Base-by-base conservation (phyloP, 2,113 vertebrate species). In the Semnornis frantzii region DNA sequence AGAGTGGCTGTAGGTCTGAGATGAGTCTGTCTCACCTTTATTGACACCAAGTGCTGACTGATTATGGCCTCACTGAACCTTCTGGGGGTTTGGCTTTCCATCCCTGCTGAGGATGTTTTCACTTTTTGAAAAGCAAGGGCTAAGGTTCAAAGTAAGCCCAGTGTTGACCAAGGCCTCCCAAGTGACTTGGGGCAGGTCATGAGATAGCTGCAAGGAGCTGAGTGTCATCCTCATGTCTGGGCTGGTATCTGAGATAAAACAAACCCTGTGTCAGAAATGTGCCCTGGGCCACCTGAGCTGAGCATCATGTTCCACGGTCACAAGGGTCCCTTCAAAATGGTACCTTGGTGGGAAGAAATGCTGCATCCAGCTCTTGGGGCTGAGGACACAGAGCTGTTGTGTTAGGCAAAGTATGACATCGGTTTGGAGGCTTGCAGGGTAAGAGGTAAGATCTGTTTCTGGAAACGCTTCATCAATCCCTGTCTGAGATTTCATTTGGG, bases 121-220 rank as follows among this genome's bases (percentile, higher is more conserved):
- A 4, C 2, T 33, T 62, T 77, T 72, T 60, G 63, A 25, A 42
- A 50, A 33, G 31, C 9, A 48, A 59, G 23, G 21, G 25, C 15
- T 21, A 3, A 0, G 0, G 55, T 70, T 23, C 2, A 0, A 34
- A 52, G 55, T 7, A 58, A 82, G 19, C 8, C 16, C 0, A 0
- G 25, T 13, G 10, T 21, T 30, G 52, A 44, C 39, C 5, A 0
- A 28, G 54, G 20, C 15, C 66, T n/a, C 39, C 59, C 10, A 48
- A 72, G 81, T 64, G 71, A 15, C 59, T 82, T 10, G 19, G 48
- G 39, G 42, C 33, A 33, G 52, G 55, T 28, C 12, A 7, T 15
- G 50, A 34, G 73, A 15, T 25, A 21, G 39, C 72, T 87, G 63
- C 17, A 8, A n/a, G 42, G 68, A 83, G 50, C 44, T 1, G 1